These are phyloP conservation scores for Calycopis cecrops DNA, from an alignment of 1,140 invertebrate species.

Conservation along the genomic window DNA sequence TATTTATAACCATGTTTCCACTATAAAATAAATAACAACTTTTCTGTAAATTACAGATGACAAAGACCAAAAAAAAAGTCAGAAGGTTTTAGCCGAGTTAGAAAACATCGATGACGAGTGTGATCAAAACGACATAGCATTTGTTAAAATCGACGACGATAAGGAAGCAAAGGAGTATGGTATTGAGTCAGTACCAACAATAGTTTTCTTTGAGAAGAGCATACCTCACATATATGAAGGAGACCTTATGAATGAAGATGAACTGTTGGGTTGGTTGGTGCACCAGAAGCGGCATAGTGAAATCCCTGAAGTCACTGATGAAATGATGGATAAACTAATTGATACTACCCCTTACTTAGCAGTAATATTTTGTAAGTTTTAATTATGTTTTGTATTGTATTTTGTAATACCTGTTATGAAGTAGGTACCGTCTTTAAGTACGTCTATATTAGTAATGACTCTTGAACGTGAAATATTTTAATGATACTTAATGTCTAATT, in stretches of 20 bases:
- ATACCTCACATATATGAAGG: constrained; percentile 94
- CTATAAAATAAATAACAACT: too few relatives aligned
- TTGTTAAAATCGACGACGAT: constrained; percentile 94
- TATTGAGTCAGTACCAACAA: constrained; percentile 86
- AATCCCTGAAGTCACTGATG: constrained; percentile 94
- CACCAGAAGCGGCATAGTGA: constrained; percentile 93
- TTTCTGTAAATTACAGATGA: constrained; percentile 81
- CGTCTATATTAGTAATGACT: background rate
- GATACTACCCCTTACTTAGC: constrained; percentile 86
- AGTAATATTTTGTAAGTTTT: constrained; percentile 88
- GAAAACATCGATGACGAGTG: constrained; percentile 97
- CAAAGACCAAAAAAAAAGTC: constrained; percentile 93
- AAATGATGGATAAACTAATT: constrained; percentile 95
- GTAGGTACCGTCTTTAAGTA: too few relatives aligned
- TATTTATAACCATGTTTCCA: too few relatives aligned
- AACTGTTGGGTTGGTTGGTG: constrained; percentile 90
- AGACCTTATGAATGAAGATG: constrained; percentile 93
- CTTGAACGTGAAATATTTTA: background rate
- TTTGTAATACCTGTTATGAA: too few relatives aligned
- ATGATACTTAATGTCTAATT: constrained; percentile 6
- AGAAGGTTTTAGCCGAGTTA: constrained; percentile 89
- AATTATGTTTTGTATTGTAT: background rate
- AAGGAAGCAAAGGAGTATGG: constrained; percentile 93
- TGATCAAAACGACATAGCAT: constrained; percentile 93
- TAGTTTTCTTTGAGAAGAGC: constrained; percentile 91